Evolutionary conservation across 2,888 invertebrate species (phyloP), one percentile per base, ranked within the genome.

Genomic region (Lochmaea capreae): DNA sequence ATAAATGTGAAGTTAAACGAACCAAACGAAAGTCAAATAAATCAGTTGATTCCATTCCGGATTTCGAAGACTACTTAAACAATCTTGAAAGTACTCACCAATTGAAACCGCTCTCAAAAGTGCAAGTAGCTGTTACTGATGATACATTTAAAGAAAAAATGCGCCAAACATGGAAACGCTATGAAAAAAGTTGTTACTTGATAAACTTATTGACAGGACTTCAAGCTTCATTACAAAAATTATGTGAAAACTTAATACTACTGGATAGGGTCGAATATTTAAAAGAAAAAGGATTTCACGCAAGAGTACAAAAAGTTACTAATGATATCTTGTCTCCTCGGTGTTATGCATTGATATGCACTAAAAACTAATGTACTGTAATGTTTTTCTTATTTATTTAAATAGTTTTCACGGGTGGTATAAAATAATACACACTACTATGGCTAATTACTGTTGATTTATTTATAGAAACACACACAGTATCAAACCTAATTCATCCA

Each of bases 311-410:
- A 79, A 91, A 90, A 85, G 89, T 93, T 74, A 89, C 92, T 74
- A 87, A 92, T 83, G 91, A 91, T 77, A 86, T 85, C 72, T 86
- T 91, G 78, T 93, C 93, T n/a, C 93, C 93, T 0, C 88, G 93
- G 81, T 92, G 92, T 85, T 88, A 90, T 79, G 92, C 90, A 11
- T 26, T 77, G 16, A 67, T 77, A 65, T 76, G 73, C 57, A 54
- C 63, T 43, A 77, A 74, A 62, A 6, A n/a, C 26, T 66, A 58
- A 67, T 65, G 46, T 49, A 65, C 33, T 33, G n/a, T 49, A 14
- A 0, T 16, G n/a, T 52, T 26, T 63, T 14, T 39, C 63, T 22
- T 16, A 46, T 54, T n/a, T n/a, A n/a, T n/a, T n/a, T n/a, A n/a
- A n/a, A n/a, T n/a, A n/a, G n/a, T n/a, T n/a, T n/a, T n/a, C n/a